phyloP scores from a whole-genome alignment of 2,113 vertebrate genomes.

The Aleadryas rufinucha region DNA sequence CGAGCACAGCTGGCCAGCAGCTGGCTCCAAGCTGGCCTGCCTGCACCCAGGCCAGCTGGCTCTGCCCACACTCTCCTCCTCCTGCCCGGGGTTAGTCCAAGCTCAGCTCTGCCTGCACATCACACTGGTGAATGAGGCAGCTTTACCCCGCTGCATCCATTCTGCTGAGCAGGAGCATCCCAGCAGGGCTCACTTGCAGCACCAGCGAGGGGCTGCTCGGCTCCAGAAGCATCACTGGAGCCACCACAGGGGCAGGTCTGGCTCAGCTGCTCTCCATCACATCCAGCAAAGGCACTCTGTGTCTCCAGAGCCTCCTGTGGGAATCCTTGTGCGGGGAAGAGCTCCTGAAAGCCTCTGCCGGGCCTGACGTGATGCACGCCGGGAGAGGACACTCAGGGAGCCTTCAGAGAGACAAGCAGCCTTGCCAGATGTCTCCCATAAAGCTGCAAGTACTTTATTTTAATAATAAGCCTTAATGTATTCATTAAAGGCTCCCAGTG shows the following conservation, averaged over 20 bases:
- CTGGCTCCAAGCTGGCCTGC: neutral
- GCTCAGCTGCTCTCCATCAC: neutral
- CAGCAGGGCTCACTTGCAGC: neutral
- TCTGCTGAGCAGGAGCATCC: neutral
- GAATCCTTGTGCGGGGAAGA: neutral
- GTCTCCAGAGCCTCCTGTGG: neutral
- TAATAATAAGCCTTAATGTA: constrained; percentile 66
- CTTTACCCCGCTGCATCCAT: fast-evolving
- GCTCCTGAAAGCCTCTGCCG: neutral
- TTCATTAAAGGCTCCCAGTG: constrained; percentile 67
- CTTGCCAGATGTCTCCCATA: constrained; percentile 63
- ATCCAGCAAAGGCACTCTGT: neutral
- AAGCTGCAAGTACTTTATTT: constrained; percentile 67
- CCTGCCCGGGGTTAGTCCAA: neutral
- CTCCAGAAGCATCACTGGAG: neutral
- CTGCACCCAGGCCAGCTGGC: neutral
- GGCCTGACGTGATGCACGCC: neutral
- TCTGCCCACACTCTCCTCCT: neutral
- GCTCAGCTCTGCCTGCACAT: neutral
- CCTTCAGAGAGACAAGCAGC: constrained; percentile 37
- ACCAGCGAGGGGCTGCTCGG: fast-evolving
- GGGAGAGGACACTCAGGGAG: constrained; percentile 36
- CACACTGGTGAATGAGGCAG: neutral
- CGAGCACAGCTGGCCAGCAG: neutral
- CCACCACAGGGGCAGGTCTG: neutral